Percentiles rank a stretch among this genome's conserved stretches.
These are phyloP conservation scores for Venustaconcha ellipsiformis DNA, from an alignment of 1,140 invertebrate species.

Conservation along the genomic window DNA sequence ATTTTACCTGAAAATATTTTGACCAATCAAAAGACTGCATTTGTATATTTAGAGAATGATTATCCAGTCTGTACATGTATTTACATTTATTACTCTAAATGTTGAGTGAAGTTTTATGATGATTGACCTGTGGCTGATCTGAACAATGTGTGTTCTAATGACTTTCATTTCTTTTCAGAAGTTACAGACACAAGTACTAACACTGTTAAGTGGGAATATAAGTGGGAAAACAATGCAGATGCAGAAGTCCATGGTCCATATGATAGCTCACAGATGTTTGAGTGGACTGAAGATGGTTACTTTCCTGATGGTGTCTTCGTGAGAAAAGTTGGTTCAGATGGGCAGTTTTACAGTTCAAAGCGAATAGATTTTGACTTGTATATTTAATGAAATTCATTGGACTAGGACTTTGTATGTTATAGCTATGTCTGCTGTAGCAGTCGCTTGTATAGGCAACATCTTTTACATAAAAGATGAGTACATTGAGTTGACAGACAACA, in stretches of 20 bases:
- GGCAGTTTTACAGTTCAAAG: constrained; percentile 87
- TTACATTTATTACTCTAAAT: neutral
- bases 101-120: neutral
- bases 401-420: no score
- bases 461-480: no score
- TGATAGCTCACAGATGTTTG: constrained; percentile 86
- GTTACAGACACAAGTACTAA: neutral
- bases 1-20: no score
- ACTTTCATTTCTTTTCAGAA: constrained; percentile 6
- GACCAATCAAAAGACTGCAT: neutral
- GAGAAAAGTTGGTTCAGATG: constrained; percentile 80
- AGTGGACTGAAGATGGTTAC: constrained; percentile 87
- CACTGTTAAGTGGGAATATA: constrained; percentile 89
- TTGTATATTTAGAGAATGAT: no score
- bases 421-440: no score
- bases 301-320: constrained; percentile 80
- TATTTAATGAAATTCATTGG: constrained; percentile 36
- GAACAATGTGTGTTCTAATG: neutral
- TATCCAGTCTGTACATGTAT: neutral
- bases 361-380: constrained; percentile 96
- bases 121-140: neutral
- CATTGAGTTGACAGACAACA: no score
- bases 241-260: constrained; percentile 87
- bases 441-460: no score
- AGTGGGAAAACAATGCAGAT: constrained; percentile 84